These are phyloP conservation scores for Trachops cirrhosus DNA, from an alignment of 2,797 vertebrate genomes.

Conservation along the genomic window DNA sequence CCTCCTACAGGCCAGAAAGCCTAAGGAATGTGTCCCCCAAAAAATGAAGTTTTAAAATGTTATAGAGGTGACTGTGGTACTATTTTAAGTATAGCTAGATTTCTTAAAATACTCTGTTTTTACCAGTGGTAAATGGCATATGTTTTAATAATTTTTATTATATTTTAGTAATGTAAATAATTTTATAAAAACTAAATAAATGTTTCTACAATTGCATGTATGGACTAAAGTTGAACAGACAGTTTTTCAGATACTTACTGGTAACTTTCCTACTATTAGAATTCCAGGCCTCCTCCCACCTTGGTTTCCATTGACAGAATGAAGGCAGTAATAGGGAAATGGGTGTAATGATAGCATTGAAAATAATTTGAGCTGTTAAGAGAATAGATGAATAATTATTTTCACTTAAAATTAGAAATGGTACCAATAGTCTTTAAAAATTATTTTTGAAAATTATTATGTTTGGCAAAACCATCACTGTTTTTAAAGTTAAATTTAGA, in stretches of 20 bases:
- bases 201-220: not conserved
- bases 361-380: not conserved
- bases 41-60: not conserved
- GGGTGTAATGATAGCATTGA: not conserved
- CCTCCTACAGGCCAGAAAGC: not conserved
- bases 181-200: not conserved
- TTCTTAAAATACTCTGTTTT: slow-evolving; percentile 34
- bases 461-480: not conserved
- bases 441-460: not conserved
- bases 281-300: not conserved
- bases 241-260: not conserved
- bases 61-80: not conserved
- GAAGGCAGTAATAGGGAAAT: not conserved
- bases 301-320: not conserved
- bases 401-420: not conserved
- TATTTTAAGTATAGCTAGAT: not conserved
- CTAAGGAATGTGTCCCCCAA: not conserved
- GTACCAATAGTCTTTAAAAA: not conserved
- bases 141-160: slow-evolving; percentile 17
- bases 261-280: not conserved
- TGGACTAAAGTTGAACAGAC: not conserved
- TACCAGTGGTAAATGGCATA: not conserved
- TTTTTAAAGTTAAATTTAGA: slow-evolving; percentile 32
- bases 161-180: not conserved
- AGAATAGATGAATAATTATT: slow-evolving; percentile 25